These are phyloP conservation scores for Todus mexicanus DNA, from an alignment of 2,797 vertebrate species.

Conservation along the genomic window DNA sequence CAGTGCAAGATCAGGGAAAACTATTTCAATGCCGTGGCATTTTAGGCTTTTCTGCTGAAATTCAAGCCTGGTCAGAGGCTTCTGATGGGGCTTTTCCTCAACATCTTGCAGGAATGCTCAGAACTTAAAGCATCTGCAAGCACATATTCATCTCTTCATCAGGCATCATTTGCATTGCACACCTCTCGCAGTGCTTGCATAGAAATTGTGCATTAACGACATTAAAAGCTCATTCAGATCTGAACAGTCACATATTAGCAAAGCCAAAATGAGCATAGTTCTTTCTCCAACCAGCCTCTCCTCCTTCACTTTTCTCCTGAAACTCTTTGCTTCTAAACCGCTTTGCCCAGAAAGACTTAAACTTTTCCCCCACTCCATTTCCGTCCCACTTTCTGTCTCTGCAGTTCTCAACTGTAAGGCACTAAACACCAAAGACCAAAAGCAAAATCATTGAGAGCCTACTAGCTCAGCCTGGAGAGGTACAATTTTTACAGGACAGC, in stretches of 20 bases:
- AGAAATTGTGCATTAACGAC: background rate
- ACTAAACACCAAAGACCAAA: background rate
- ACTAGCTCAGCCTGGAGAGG: background rate
- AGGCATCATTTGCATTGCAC: background rate
- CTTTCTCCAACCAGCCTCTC: background rate
- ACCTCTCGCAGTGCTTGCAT: background rate
- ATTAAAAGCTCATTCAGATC: background rate
- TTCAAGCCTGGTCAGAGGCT: background rate
- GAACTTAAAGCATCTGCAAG: background rate
- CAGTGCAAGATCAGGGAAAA: background rate
- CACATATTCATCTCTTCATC: background rate
- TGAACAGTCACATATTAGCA: background rate
- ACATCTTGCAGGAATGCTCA: background rate
- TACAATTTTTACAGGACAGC: background rate
- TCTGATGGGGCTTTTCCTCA: background rate
- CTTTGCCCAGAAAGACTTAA: background rate
- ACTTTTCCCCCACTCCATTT: background rate
- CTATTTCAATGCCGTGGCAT: accelerated
- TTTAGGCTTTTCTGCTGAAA: background rate
- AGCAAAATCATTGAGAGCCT: background rate
- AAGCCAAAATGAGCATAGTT: background rate
- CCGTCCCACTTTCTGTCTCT: background rate
- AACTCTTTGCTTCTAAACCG: background rate
- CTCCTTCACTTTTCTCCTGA: background rate
- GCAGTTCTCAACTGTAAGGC: background rate